Percentiles rank a stretch among this genome's conserved stretches.
These are phyloP conservation scores for Calcarius ornatus DNA, from an alignment of 2,113 vertebrate genomes.

Conservation along the genomic window DNA sequence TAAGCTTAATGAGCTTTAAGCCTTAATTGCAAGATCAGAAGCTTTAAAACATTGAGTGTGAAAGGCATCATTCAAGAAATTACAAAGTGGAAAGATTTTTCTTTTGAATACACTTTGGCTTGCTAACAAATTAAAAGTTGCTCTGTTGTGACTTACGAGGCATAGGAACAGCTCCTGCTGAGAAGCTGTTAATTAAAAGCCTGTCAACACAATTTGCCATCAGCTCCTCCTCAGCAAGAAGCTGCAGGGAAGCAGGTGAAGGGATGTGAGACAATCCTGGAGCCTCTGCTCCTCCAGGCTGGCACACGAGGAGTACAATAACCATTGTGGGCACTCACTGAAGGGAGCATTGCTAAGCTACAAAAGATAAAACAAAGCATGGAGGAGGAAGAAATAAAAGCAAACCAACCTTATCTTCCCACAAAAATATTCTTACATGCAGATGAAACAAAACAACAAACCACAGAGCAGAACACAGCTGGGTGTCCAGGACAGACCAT, in stretches of 20 bases:
- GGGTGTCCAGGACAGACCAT: not conserved
- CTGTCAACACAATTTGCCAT: not conserved
- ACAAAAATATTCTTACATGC: not conserved
- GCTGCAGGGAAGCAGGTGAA: not conserved
- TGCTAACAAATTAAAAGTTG: not conserved
- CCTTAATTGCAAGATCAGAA: not conserved
- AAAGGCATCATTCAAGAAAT: not conserved
- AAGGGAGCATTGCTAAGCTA: not conserved
- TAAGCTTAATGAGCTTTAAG: not conserved
- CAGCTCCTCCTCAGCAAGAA: not conserved
- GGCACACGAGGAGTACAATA: accelerated
- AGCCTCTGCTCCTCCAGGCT: not conserved
- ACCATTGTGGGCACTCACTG: not conserved
- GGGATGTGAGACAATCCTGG: accelerated
- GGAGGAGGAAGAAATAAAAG: not conserved
- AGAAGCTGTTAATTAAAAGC: not conserved
- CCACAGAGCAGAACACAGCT: not conserved
- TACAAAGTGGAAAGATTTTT: not conserved
- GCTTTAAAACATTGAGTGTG: not conserved
- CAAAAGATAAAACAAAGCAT: not conserved
- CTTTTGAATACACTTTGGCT: not conserved
- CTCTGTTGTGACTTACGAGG: not conserved
- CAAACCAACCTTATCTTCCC: not conserved
- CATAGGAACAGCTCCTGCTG: not conserved
- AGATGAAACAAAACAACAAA: not conserved